Conservation (phyloP, 1,140 invertebrate species). For the Zaprionus camerounensis region DNA sequence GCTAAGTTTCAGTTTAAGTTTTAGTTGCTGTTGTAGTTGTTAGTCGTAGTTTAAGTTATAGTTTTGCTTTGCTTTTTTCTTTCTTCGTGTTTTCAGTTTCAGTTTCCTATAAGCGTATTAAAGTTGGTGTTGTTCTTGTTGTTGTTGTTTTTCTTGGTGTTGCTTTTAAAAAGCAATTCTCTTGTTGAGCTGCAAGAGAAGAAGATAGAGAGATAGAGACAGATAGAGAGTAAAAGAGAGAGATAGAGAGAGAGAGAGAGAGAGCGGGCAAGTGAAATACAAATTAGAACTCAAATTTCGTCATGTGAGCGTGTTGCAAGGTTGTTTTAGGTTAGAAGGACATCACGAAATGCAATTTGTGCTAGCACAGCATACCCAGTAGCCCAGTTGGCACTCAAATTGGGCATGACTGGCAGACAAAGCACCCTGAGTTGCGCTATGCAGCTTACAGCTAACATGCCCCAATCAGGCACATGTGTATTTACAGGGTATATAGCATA, state of each 20-base stretch:
- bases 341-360: neutral
- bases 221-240: neutral
- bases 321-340: slow-evolving; percentile 15
- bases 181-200: slow-evolving; percentile 31
- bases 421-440: neutral
- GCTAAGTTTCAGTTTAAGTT: slow-evolving; percentile 13
- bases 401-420: neutral
- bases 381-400: neutral
- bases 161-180: slow-evolving; percentile 13
- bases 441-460: neutral
- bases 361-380: neutral
- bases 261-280: neutral
- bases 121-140: slow-evolving; percentile 37
- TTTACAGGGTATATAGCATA: slow-evolving; percentile 8
- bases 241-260: neutral
- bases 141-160: slow-evolving; percentile 5
- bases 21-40: neutral
- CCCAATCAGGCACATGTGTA: neutral
- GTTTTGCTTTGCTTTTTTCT: slow-evolving; percentile 1
- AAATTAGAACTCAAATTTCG: slow-evolving; percentile 19
- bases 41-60: slow-evolving; percentile 6
- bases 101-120: slow-evolving; percentile 36
- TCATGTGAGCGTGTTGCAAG: neutral
- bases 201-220: neutral
- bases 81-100: slow-evolving; percentile 27